A percentile compares a stretch with the other conserved stretches of the same genome.
phyloP scores from a whole-genome alignment of 2,797 vertebrate genomes.

The Girardinus metallicus region DNA sequence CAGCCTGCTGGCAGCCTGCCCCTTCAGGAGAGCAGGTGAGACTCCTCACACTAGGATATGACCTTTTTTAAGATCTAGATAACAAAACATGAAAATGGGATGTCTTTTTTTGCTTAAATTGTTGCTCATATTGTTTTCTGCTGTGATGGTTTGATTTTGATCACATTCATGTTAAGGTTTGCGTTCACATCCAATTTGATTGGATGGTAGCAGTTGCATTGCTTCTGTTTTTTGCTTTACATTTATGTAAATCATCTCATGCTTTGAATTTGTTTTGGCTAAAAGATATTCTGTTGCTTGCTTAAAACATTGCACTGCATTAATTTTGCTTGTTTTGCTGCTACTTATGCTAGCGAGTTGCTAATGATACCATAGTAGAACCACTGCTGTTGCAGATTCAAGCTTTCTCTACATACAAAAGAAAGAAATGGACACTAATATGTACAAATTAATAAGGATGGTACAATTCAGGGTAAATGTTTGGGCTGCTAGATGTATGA shows the following conservation, averaged over 20 bases:
- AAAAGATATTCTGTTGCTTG: slow-evolving; percentile 29
- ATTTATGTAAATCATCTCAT: slow-evolving; percentile 65
- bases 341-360: slow-evolving; percentile 14
- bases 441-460: not conserved
- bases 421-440: not conserved
- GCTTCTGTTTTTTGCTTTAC: slow-evolving; percentile 57
- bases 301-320: slow-evolving; percentile 12
- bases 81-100: slow-evolving; percentile 5
- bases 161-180: slow-evolving; percentile 36
- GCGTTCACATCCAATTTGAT: slow-evolving; percentile 51
- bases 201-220: slow-evolving; percentile 56
- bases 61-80: slow-evolving; percentile 11
- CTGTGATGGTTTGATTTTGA: slow-evolving; percentile 33
- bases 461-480: not conserved
- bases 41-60: slow-evolving; percentile 64
- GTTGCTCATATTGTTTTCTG: slow-evolving; percentile 1
- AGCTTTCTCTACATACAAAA: not conserved
- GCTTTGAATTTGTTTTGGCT: slow-evolving; percentile 52
- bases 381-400: not conserved
- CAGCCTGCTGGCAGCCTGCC: slow-evolving; percentile 87
- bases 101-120: not conserved
- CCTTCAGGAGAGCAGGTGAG: slow-evolving; percentile 93
- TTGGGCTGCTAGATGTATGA: not conserved
- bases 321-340: slow-evolving; percentile 19
- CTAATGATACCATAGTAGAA: not conserved